Conservation (phyloP, 2,888 invertebrate genomes). For the Papilio gigon region DNA sequence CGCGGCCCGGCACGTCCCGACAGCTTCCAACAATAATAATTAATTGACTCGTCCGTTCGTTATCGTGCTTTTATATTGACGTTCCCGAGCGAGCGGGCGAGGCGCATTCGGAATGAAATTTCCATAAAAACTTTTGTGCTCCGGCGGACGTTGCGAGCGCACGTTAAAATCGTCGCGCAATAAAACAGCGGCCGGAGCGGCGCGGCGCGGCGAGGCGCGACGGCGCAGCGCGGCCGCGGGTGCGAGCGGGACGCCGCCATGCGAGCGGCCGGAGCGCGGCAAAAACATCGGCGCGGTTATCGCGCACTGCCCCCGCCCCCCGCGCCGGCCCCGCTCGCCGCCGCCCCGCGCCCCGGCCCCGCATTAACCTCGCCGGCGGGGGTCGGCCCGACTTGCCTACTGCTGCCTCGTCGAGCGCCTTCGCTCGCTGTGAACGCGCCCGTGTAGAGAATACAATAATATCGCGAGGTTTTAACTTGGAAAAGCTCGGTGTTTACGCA, state of each 20-base stretch:
- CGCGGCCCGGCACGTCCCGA: conserved; percentile 71
- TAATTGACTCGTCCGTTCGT: conserved; percentile 83
- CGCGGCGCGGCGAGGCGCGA: conserved; percentile 79
- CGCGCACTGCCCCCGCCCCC: conserved; percentile 58
- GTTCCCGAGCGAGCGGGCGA: conserved; percentile 78
- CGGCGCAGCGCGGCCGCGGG: conserved; percentile 65
- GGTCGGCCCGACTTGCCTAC: conserved; percentile 60
- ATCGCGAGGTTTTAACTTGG: conserved; percentile 65
- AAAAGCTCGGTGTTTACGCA: conserved; percentile 69
- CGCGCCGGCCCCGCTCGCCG: conserved; percentile 51
- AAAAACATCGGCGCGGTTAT: conserved; percentile 81
- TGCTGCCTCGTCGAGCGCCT: conserved; percentile 68
- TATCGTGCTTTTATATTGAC: conserved; percentile 83
- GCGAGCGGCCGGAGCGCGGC: conserved; percentile 76
- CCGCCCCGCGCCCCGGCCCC: conserved; percentile 55
- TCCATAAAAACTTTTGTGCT: conserved; percentile 83
- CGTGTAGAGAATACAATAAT: conserved; percentile 52
- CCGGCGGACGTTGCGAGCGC: conserved; percentile 82
- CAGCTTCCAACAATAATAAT: conserved; percentile 82
- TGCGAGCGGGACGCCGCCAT: conserved; percentile 73
- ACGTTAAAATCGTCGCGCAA: conserved; percentile 83
- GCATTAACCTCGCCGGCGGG: conserved; percentile 79
- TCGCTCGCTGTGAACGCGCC: conserved; percentile 66
- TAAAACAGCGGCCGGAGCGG: conserved; percentile 82
- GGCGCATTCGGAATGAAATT: conserved; percentile 82